These are phyloP conservation scores for Perizoma affinitatum DNA, from an alignment of 2,888 invertebrate species.

Conservation along the genomic window DNA sequence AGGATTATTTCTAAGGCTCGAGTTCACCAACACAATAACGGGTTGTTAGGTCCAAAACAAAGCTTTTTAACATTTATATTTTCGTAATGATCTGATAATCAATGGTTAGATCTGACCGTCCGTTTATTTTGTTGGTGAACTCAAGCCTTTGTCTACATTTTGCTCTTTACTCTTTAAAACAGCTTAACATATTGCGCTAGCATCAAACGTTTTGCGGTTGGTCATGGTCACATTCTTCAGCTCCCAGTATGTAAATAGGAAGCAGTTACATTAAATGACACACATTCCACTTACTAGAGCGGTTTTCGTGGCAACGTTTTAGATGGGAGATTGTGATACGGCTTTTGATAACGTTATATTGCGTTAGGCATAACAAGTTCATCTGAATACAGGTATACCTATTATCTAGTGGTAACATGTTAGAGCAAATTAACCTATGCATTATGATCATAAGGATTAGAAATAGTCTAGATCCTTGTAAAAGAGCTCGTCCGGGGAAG, in stretches of 20 bases:
- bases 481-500: no score
- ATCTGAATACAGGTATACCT: no score
- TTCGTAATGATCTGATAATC: no score
- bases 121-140: no score
- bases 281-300: conserved; percentile 19
- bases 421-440: background rate
- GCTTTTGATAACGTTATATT: background rate
- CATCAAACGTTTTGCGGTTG: conserved; percentile 19
- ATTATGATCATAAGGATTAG: background rate
- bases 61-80: no score
- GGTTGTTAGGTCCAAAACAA: no score
- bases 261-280: conserved; percentile 23
- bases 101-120: no score
- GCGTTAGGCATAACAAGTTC: background rate
- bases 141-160: background rate
- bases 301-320: conserved; percentile 9
- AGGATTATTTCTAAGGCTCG: no score
- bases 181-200: conserved; percentile 8
- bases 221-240: conserved; percentile 23
- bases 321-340: conserved; percentile 3
- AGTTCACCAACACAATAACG: no score
- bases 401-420: no score
- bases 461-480: no score
- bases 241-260: conserved; percentile 25
- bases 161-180: background rate